These are phyloP conservation scores for Delphinapterus leucas DNA, from an alignment of 2,113 vertebrate genomes.

Conservation along the genomic window DNA sequence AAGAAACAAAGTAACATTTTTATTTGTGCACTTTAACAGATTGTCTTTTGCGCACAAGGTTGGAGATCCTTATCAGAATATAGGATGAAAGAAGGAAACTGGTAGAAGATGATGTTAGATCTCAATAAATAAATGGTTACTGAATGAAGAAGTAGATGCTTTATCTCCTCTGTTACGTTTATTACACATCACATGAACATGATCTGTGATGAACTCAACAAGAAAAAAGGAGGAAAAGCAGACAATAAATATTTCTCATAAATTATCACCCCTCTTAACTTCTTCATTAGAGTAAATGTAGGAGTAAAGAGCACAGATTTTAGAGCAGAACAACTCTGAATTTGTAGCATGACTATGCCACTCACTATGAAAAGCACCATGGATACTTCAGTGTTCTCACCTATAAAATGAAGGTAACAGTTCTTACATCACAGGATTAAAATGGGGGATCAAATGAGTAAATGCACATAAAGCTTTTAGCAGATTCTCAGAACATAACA, in stretches of 20 bases:
- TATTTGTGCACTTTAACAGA: background rate
- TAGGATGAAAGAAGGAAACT: background rate
- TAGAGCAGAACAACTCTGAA: background rate
- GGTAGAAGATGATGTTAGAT: background rate
- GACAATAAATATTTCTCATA: background rate
- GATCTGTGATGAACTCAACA: background rate
- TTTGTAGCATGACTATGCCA: background rate
- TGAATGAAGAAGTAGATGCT: background rate
- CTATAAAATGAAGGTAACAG: background rate
- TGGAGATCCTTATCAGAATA: background rate
- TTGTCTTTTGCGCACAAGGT: background rate
- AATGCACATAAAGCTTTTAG: background rate
- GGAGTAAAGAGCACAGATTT: background rate
- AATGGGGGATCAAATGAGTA: background rate
- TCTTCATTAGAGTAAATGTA: background rate
- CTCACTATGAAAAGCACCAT: background rate
- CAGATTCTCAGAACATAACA: conserved; percentile 19
- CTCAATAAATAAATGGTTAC: background rate
- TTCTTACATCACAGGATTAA: background rate
- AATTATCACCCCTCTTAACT: background rate
- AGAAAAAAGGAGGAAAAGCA: background rate
- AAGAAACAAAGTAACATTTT: background rate
- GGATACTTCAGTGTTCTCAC: background rate
- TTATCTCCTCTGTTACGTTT: background rate
- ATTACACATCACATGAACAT: background rate